These are phyloP conservation scores for Trissonchulus latispiculum DNA, from an alignment of 2,888 invertebrate species.

Conservation along the genomic window DNA sequence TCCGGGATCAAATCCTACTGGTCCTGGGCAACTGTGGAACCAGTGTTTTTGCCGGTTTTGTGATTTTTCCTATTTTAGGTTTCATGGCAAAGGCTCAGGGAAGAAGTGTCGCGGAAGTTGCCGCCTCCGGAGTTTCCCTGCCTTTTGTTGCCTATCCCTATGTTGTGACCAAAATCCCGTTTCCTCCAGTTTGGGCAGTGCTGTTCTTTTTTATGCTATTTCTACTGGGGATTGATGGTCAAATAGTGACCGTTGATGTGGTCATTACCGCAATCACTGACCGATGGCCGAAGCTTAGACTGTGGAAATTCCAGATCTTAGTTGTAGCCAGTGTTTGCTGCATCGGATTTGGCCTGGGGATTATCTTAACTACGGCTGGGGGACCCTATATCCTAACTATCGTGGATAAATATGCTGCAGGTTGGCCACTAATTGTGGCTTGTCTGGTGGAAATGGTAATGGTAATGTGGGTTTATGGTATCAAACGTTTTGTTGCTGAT, in stretches of 20 bases:
- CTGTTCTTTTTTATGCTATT: conserved; percentile 19
- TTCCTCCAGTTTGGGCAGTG: conserved; percentile 6
- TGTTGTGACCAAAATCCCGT: not conserved
- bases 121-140: not conserved
- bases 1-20: conserved; percentile 19
- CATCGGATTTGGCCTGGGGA: conserved; percentile 18
- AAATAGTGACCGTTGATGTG: conserved; percentile 43
- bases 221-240: conserved; percentile 14
- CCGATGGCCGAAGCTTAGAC: conserved; percentile 41
- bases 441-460: conserved; percentile 51
- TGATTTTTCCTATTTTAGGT: conserved; percentile 21
- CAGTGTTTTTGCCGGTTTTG: conserved; percentile 22
- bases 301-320: conserved; percentile 17
- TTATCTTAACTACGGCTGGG: conserved; percentile 15
- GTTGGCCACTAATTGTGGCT: conserved; percentile 47
- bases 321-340: conserved; percentile 19
- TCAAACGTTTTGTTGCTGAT: conserved; percentile 19
- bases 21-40: conserved; percentile 17
- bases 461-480: conserved; percentile 49
- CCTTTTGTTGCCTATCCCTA: conserved; percentile 18
- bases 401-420: conserved; percentile 49
- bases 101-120: not conserved
- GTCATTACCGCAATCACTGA: conserved; percentile 50
- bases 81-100: conserved; percentile 1
- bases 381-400: conserved; percentile 48